A percentile compares a stretch with the other conserved stretches of the same genome.
Conservation (phyloP, 1,140 invertebrate species). For the Laodelphax striatellus region DNA sequence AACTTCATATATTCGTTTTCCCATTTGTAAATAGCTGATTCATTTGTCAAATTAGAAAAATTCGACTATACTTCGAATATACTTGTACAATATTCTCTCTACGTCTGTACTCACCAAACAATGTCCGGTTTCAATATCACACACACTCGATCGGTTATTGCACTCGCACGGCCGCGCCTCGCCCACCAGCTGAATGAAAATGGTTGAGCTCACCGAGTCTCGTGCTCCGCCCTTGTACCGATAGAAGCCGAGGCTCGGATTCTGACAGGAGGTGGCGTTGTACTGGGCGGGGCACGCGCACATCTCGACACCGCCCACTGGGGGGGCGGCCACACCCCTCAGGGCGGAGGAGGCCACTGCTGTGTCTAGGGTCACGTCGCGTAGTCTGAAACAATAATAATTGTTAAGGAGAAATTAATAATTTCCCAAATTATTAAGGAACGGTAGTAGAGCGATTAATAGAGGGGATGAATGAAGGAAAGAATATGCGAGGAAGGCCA, state of each 20-base stretch:
- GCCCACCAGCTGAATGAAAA: slow-evolving; percentile 67
- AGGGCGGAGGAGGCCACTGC: slow-evolving; percentile 50
- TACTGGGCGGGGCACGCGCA: slow-evolving; percentile 76
- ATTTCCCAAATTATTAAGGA: too few species aligned
- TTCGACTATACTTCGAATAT: too few species aligned
- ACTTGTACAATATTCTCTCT: too few species aligned
- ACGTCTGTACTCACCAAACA: slow-evolving; percentile 73
- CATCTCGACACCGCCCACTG: slow-evolving; percentile 73
- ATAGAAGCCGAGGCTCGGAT: slow-evolving; percentile 78
- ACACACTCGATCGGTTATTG: slow-evolving; percentile 62
- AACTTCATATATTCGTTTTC: too few species aligned
- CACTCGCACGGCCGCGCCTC: slow-evolving; percentile 70
- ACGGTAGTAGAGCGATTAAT: too few species aligned
- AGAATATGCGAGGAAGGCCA: too few species aligned
- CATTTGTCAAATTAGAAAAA: too few species aligned
- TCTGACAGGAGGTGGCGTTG: slow-evolving; percentile 71
- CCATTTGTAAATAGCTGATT: too few species aligned
- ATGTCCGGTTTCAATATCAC: slow-evolving; percentile 72
- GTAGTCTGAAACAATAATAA: slow-evolving; percentile 39
- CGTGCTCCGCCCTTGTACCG: slow-evolving; percentile 36
- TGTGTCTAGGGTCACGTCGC: slow-evolving; percentile 70
- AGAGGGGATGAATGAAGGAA: too few species aligned
- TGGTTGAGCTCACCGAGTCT: slow-evolving; percentile 37
- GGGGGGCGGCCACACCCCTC: slow-evolving; percentile 22
- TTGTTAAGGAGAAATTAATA: slow-evolving; percentile 12